Base-by-base conservation (phyloP, 2,797 vertebrate species). In the Lithobates sylvaticus region DNA sequence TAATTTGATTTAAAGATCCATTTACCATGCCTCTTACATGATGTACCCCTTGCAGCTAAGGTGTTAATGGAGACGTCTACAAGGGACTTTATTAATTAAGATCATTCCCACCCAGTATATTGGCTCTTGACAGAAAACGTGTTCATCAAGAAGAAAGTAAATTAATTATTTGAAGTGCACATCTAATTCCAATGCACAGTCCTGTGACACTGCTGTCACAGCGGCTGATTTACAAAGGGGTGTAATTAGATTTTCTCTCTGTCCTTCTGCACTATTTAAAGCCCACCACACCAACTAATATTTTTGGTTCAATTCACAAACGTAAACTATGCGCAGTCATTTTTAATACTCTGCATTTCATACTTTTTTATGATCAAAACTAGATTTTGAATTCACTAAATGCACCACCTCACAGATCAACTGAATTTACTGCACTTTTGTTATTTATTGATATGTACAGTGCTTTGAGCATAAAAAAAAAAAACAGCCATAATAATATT, bases 221-320 rank as follows among this genome's bases (percentile, higher is more conserved):
- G 89, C 42, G 82, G 89, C 92, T 94, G 94, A 95, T 94, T 94
- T 94, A 92, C 92, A 94, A 89, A 91, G 79, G 89, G 91, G 89
- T 92, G 92, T 95, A 93, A 95, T 95, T 95, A 94, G 92, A 94
- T 94, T 93, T 92, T 93, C 91, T 29, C 21, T n/a, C 32, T 26
- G 15, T 75, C 61, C 29, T 29, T 54, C 50, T 54, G 13, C 16
- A 10, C 61, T 69, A 44, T 81, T 80, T 69, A 86, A 81, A 32
- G 36, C 44, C 50, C 77, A 69, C 39, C 71, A 27, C 47, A 69
- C 67, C 23, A 68, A 34, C 42, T 50, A 34, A 44, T 77, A 76
- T 76, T 44, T 29, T 77, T 70, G 76, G 42, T 21, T 47, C 26
- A 10, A 75, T 68, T 47, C 58, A 10, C 34, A 26, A 50, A 18